Evolutionary conservation across 2,888 invertebrate species (phyloP), one percentile per base, ranked within the genome.

Genomic region (Napeogenes inachia): DNA sequence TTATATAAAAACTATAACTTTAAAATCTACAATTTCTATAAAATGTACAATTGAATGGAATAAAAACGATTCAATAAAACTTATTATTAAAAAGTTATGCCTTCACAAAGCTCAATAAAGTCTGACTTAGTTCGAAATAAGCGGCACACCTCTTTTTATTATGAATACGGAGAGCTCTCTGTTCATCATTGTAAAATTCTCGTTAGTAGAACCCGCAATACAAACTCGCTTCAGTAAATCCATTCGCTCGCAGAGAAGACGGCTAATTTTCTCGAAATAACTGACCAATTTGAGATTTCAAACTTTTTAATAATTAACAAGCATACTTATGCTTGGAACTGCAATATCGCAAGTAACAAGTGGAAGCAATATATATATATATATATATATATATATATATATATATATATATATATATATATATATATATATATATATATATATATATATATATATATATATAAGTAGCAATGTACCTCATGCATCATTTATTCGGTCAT

Each of bases 141-240:
- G 60, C 63, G 50, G 63, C 68, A 64, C 67, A 67, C 64, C 72
- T 74, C 72, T 75, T 77, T 75, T 76, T 70, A 74, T 77, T 71
- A 70, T 68, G 69, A 67, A 78, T 80, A 78, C 78, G 78, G 78
- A 71, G 75, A 76, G 69, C 81, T 83, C 69, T 70, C 73, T 79
- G 80, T 84, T 83, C 80, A 81, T 81, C 76, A 80, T 82, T 80
- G 79, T 83, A 79, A 79, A 80, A 75, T 77, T 76, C 83, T 86
- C 81, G 81, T 85, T 85, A 85, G 82, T 75, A 71, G 70, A 69
- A 75, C 78, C 74, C 87, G 87, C 89, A 89, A 89, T 89, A 82
- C 78, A 88, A 73, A 71, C 76, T 73, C 85, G 87, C 83, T 80
- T 79, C 85, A 83, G 78, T 69, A 84, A 80, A 70, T 85, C 78